Evolutionary conservation across 2,113 vertebrate genomes (phyloP), one percentile per base, ranked within the genome.

Genomic region (Tetraodon nigroviridis): DNA sequence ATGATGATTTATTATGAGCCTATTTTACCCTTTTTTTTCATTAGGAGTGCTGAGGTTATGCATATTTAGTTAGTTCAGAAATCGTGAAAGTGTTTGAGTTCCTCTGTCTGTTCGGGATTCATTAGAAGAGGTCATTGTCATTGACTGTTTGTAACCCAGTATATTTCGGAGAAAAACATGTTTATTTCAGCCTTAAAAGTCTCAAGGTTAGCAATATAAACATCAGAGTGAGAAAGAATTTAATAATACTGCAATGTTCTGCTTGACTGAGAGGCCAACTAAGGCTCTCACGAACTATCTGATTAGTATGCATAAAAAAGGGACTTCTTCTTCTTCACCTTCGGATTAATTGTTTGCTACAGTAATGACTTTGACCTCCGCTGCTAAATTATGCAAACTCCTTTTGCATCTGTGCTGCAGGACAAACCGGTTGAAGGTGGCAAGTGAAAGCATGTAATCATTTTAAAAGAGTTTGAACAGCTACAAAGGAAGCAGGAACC

Each of bases 331-430:
- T 76, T 77, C 76, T 69, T 85, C 78, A 83, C 82, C 76, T 83
- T 63, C 71, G 67, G 61, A 59, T 76, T 84, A 80, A 83, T 84
- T 82, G 81, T 83, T 74, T 63, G 64, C 71, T 60, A 66, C 73
- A 74, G 65, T 84, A 84, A 85, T 83, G 79, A 87, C 75, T 86
- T 69, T 80, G 80, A 84, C 85, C 84, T 87, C 86, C 80, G 64
- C 59, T 56, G 27, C 60, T 76, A 50, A 69, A 69, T 60, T 69
- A 59, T 72, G 51, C 75, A 54, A 49, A 55, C 64, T 61, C 71
- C 27, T 48, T 44, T 24, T 48, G 46, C 73, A 74, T 37, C 49
- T 73, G 68, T 44, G 53, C 61, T 49, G 58, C 70, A 75, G 66
- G 22, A 42, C 58, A 20, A 24, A 27, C 51, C 67, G 20, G 54